Evolutionary conservation across 2,888 invertebrate species (phyloP), one percentile per base, ranked within the genome.

Genomic region (Tetragonula carbonaria): DNA sequence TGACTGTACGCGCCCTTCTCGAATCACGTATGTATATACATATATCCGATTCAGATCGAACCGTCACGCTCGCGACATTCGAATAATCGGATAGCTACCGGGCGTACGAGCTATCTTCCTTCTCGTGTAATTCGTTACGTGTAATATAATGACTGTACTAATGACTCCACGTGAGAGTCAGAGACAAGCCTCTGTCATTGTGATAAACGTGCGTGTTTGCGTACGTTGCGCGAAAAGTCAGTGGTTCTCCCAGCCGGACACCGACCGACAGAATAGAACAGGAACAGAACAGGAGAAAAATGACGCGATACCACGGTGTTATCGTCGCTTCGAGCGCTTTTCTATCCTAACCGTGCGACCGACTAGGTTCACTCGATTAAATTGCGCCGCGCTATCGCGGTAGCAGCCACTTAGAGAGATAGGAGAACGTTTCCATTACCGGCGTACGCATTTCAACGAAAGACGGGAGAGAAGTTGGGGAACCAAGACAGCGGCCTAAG

Each of bases 401-500:
- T 68, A 68, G 72, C 62, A 28, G 53, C 72, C 77, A 57, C 73
- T 80, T 38, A 62, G 28, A 8, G 38, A 67, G 81, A 73, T 68
- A 78, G 78, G 65, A 53, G 78, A 78, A 80, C 72, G 80, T 67
- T 72, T 72, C 77, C 80, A 67, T 80, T 72, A 77, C 71, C 21
- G 65, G 77, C 23, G 55, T 65, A 55, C 55, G 71, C 80, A 38
- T 67, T 71, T 72, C 71, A 59, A 82, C 70, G 76, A 71, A 80
- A 73, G 51, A 65, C 67, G 62, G 45, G 65, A 53, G 70, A 53
- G 63, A 73, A 74, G 63, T 86, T 67, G 59, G 68, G 59, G 77
- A 83, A 85, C 23, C 74, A 67, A 81, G 78, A 79, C 78, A 68
- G 23, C 76, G 78, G 71, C 78, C 86, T 87, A 84, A 86, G 82